Conservation (phyloP, 92 coral and sea anemone species). For the Paramuricea clavata region DNA sequence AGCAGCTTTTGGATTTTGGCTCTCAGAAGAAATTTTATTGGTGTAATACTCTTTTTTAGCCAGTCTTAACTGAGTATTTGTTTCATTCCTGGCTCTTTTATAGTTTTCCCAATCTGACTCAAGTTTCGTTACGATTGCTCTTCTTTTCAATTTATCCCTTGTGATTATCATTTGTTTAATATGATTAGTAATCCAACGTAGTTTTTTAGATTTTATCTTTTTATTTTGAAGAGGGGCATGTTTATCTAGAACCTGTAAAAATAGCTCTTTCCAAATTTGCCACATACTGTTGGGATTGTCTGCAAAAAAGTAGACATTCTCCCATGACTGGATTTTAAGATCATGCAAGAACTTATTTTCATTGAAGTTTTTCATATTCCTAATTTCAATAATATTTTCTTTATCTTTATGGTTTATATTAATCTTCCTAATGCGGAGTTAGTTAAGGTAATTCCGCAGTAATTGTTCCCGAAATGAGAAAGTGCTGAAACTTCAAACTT, state of each 20-base stretch:
- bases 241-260: slow-evolving; percentile 1
- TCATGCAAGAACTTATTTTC: neutral
- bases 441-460: too few relatives aligned
- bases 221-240: slow-evolving; percentile 2
- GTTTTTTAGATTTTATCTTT: neutral
- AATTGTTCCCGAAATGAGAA: too few relatives aligned
- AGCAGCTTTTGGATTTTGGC: slow-evolving; percentile 2
- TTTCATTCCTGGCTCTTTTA: neutral
- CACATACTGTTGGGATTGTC: slow-evolving; percentile 2
- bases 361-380: neutral
- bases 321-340: neutral
- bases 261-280: slow-evolving; percentile 5
- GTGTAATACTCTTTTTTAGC: neutral
- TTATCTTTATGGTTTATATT: neutral
- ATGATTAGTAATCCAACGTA: neutral
- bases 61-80: neutral
- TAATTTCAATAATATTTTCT: neutral
- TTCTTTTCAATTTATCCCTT: slow-evolving; percentile 8
- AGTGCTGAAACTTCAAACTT: too few relatives aligned
- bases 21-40: neutral
- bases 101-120: neutral
- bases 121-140: neutral
- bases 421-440: neutral
- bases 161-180: neutral
- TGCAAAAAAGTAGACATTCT: neutral